Conservation (phyloP, 2,888 invertebrate species). For the Lepidocyrtinus sp. region DNA sequence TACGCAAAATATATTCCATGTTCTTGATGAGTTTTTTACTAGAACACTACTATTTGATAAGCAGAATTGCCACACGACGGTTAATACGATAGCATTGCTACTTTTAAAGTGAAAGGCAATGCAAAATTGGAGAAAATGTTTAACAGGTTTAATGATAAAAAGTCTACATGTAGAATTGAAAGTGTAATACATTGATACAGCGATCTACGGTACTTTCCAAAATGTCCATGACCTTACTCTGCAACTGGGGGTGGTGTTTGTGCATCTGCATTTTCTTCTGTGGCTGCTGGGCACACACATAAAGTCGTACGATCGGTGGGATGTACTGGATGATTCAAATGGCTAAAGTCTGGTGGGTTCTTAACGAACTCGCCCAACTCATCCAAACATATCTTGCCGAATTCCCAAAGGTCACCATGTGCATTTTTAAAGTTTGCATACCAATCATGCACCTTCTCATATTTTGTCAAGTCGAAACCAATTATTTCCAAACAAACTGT, state of each 20-base stretch:
- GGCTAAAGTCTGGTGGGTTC: slow-evolving; percentile 82
- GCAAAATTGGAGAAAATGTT: no score
- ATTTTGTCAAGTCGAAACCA: slow-evolving; percentile 78
- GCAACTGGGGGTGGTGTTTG: slow-evolving; percentile 25
- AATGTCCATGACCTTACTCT: slow-evolving; percentile 29
- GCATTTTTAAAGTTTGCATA: slow-evolving; percentile 64
- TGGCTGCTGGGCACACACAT: slow-evolving; percentile 1
- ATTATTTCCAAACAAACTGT: slow-evolving; percentile 84
- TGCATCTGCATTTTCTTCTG: slow-evolving; percentile 13
- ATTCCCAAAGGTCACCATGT: slow-evolving; percentile 78
- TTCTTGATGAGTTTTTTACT: no score
- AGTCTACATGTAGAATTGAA: no score
- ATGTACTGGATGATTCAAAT: slow-evolving; percentile 83
- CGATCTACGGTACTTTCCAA: no score
- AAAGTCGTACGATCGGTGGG: slow-evolving; percentile 64
- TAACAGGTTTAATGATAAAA: no score
- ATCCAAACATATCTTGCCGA: slow-evolving; percentile 80
- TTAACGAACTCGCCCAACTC: slow-evolving; percentile 80
- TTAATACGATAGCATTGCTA: no score
- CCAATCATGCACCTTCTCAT: slow-evolving; percentile 72
- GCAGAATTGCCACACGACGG: no score
- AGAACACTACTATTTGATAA: no score
- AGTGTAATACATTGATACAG: no score
- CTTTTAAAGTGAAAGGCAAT: no score
- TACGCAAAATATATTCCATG: no score